Evolutionary conservation across 2,888 invertebrate genomes (phyloP), one percentile per base, ranked within the genome.

Genomic region (Napeogenes sylphis): DNA sequence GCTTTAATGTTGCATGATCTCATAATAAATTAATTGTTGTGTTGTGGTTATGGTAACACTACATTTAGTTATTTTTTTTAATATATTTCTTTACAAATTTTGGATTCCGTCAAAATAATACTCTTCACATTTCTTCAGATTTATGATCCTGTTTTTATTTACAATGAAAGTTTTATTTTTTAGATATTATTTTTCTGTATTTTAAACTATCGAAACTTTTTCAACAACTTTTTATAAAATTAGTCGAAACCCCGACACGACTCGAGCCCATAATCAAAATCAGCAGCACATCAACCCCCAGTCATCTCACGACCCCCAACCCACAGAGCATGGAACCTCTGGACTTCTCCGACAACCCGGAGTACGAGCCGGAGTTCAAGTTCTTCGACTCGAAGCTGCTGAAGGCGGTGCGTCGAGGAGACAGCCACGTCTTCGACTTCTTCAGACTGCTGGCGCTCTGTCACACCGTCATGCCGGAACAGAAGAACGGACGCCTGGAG

Each of bases 401-500:
- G 74, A 96, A 97, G 63, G 96, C 97, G 13, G 96, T 98, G 55
- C 92, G 91, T 71, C 91, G 92, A 46, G 94, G 94, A 64, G 94
- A 98, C 79, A 86, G 90, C 55, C 92, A 95, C 77, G 95, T 95
- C 51, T 95, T 95, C 80, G 94, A 94, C 77, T 99, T 99, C 91
- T 99, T 99, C 92, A 93, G 96, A 51, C 91, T 99, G 63, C 92
- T 99, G 70, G 97, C 99, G 2, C 92, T 99, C 45, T 99, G 99
- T 83, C 99, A 99, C 82, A 99, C 99, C 2, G 99, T 99, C 59
- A 99, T 99, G 99, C 97, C 99, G 0, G 98, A 97, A 78, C 94
- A 95, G 74, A 95, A 96, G 78, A 94, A 95, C 72, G 96, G 96
- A 76, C 92, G 93, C 75, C 89, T 97, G 68, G 94, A 95, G 77